Percentiles rank a stretch among this genome's conserved stretches.
Conservation (phyloP, 30 jellyfish, hydroid and myxozoan genomes). For the Turritopsis rubra region DNA sequence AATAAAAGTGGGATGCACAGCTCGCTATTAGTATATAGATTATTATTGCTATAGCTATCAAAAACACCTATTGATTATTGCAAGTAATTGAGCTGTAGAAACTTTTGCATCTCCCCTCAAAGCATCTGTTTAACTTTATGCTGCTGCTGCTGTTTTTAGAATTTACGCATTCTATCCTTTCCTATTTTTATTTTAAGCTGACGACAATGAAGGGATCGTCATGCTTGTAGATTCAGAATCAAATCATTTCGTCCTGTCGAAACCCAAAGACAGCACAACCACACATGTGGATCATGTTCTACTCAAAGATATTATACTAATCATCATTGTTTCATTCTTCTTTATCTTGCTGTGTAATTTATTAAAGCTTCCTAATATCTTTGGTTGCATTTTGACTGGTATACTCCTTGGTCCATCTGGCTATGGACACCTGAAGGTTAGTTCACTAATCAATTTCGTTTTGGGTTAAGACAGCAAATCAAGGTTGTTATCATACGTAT, state of each 20-base stretch:
- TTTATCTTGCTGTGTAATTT: slow-evolving; percentile 63
- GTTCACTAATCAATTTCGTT: not conserved
- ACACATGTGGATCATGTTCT: slow-evolving; percentile 83
- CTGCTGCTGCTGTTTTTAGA: too few species aligned
- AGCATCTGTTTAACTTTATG: too few species aligned
- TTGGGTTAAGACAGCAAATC: too few species aligned
- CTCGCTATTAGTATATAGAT: too few species aligned
- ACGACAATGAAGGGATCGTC: slow-evolving; percentile 71
- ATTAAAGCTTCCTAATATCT: slow-evolving; percentile 60
- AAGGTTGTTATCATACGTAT: not conserved
- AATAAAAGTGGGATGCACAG: too few species aligned
- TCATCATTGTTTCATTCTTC: slow-evolving; percentile 48
- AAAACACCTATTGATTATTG: too few species aligned
- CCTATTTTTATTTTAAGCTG: not conserved
- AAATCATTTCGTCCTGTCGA: slow-evolving; percentile 81
- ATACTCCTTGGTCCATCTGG: slow-evolving; percentile 96
- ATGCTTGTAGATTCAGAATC: slow-evolving; percentile 77
- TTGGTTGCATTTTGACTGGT: slow-evolving; percentile 86
- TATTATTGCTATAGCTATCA: too few species aligned
- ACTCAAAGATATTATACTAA: slow-evolving; percentile 59
- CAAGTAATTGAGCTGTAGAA: too few species aligned
- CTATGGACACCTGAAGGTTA: slow-evolving; percentile 50
- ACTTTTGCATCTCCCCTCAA: too few species aligned
- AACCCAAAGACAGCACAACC: slow-evolving; percentile 87
- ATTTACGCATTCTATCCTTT: not conserved